Conservation (phyloP, 2,113 vertebrate species). For the Lycocorax pyrrhopterus region DNA sequence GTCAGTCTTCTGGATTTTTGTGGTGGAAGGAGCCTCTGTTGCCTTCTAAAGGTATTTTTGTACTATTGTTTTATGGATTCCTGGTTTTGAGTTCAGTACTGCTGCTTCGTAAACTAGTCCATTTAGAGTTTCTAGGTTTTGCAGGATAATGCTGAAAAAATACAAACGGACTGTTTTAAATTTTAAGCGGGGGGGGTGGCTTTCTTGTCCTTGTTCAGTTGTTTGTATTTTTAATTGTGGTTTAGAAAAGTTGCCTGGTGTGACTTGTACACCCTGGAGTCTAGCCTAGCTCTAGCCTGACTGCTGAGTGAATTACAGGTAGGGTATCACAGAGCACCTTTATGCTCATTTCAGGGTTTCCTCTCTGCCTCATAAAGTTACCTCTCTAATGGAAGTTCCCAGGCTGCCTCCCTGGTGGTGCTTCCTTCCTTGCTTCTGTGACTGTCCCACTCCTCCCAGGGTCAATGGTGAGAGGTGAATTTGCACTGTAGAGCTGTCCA, state of each 20-base stretch:
- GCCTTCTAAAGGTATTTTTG: not conserved
- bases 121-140: not conserved
- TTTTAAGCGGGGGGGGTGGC: rapidly evolving
- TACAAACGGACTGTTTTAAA: rapidly evolving
- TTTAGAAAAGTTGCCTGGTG: not conserved
- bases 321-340: rapidly evolving
- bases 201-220: not conserved
- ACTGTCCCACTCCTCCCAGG: rapidly evolving
- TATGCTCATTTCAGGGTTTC: rapidly evolving
- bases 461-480: not conserved
- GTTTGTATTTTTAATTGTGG: not conserved
- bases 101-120: not conserved
- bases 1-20: rapidly evolving
- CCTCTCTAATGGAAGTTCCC: rapidly evolving
- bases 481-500: not conserved
- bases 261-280: not conserved
- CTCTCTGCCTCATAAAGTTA: rapidly evolving
- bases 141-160: not conserved
- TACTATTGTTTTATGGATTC: not conserved
- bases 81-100: rapidly evolving
- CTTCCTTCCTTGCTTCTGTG: not conserved
- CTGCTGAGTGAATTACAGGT: not conserved
- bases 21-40: rapidly evolving
- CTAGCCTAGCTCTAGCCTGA: not conserved
- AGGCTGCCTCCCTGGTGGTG: not conserved